Conservation (phyloP, 2,797 vertebrate species). For the Syngnathus rostellatus region DNA sequence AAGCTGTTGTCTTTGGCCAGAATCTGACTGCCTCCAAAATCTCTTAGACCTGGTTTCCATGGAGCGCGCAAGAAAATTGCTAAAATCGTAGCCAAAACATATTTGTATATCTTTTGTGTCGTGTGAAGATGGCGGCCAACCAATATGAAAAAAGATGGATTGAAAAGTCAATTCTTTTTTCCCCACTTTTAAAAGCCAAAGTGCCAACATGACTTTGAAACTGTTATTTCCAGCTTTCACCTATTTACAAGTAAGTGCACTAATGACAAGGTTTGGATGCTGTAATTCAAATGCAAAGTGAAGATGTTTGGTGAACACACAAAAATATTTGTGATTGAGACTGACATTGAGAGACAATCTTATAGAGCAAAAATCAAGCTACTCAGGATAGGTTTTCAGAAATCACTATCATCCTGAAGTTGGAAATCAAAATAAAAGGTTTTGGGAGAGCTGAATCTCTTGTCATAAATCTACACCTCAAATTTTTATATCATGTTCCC, state of each 20-base stretch:
- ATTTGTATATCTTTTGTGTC: background rate
- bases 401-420: background rate
- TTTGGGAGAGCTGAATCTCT: background rate
- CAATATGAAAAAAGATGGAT: background rate
- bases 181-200: background rate
- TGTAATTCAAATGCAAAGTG: background rate
- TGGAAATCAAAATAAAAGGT: background rate
- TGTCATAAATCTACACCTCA: slow-evolving; percentile 1
- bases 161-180: background rate
- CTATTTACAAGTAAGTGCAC: background rate
- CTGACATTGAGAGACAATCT: slow-evolving; percentile 30
- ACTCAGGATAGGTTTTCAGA: background rate
- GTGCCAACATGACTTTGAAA: background rate
- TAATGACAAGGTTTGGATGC: background rate
- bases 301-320: background rate
- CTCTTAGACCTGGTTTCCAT: too few relatives aligned
- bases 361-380: too few relatives aligned
- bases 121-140: background rate
- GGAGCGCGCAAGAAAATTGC: background rate
- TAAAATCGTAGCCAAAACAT: background rate
- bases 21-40: too few relatives aligned
- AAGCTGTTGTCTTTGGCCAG: too few relatives aligned
- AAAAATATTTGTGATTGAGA: slow-evolving; percentile 10
- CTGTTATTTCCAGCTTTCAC: background rate
- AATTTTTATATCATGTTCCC: slow-evolving; percentile 4